Base-by-base conservation (phyloP, 1,140 invertebrate genomes). In the Leptestheria dahalacensis region DNA sequence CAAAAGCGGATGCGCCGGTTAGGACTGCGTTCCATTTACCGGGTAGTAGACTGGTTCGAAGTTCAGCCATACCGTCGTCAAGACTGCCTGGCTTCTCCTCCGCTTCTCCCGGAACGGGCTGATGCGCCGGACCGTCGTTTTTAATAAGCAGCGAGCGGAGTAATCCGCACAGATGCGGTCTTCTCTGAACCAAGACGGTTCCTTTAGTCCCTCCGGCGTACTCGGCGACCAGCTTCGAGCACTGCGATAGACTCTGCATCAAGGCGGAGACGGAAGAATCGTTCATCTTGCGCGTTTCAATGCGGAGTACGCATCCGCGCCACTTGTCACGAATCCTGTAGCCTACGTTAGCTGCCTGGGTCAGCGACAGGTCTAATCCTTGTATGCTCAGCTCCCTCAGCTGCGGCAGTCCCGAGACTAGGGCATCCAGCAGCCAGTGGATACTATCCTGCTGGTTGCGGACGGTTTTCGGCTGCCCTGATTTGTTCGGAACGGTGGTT, bases 381-480 rank as follows among this genome's bases (percentile, higher is more conserved):
- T 51, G 28, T 4, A 60, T 33, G 2, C 48, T 41, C 9, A 60
- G 20, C 12, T 60, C 48, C 24, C 48, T 10, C 2, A 60, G 28
- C 11, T 49, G 50, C 18, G 58, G 58, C 33, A 48, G 41, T 23
- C 58, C 58, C 11, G 28, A 25, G 15, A 52, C 28, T 1, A 60
- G 25, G 24, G 58, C 58, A 18, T 60, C 33, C 48, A 60, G 58
- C 41, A 60, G 33, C 49, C 48, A 24, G 33, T 60, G 58, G 25
- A 60, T 28, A 18, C n/a, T 23, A 4, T 52, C 24, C 18, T 49
- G 25, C 57, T 15, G 49, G 41, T 60, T 52, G 12, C 6, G 9
- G 28, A 49, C 26, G 25, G 23, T 59, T 15, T 23, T 48, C 11
- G 41, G 56, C 23, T 25, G 15, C 26, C 21, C 41, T 58, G 46